phyloP scores from a whole-genome alignment of 92 coral and sea anemone genomes.

The Micromussa lordhowensis region DNA sequence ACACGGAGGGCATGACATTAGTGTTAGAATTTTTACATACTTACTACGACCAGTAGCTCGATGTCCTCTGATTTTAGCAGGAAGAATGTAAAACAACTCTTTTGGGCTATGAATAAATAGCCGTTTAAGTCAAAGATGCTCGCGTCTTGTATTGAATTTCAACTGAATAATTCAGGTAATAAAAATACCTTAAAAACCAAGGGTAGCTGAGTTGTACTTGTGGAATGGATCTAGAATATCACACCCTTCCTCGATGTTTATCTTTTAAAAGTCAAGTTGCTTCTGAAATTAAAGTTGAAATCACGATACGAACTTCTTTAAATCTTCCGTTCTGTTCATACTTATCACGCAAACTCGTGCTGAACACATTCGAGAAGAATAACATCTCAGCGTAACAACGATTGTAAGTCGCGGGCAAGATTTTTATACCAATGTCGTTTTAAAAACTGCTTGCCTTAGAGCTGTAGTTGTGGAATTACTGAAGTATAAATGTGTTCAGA shows the following conservation, averaged over 20 bases:
- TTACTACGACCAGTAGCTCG: not conserved
- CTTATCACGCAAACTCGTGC: not conserved
- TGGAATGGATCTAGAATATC: not conserved
- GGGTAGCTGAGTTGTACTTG: not conserved
- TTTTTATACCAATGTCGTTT: not conserved
- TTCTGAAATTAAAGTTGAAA: not conserved
- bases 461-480: not conserved
- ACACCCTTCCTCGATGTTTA: not conserved
- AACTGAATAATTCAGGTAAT: conserved; percentile 33
- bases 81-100: not conserved
- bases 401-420: not conserved
- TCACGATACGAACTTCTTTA: not conserved
- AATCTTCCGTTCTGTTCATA: not conserved
- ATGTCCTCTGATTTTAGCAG: not conserved
- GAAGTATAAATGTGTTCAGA: not conserved
- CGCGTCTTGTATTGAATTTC: conserved; percentile 26
- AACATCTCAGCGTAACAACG: not conserved
- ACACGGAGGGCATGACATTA: not conserved
- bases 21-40: not conserved
- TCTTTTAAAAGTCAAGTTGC: not conserved
- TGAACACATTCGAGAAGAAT: not conserved
- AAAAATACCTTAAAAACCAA: conserved; percentile 13
- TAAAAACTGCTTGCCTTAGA: not conserved
- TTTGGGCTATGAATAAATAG: not conserved
- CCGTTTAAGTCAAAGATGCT: not conserved